Conservation (phyloP, 2,797 vertebrate species). For the Apodemus agrarius region DNA sequence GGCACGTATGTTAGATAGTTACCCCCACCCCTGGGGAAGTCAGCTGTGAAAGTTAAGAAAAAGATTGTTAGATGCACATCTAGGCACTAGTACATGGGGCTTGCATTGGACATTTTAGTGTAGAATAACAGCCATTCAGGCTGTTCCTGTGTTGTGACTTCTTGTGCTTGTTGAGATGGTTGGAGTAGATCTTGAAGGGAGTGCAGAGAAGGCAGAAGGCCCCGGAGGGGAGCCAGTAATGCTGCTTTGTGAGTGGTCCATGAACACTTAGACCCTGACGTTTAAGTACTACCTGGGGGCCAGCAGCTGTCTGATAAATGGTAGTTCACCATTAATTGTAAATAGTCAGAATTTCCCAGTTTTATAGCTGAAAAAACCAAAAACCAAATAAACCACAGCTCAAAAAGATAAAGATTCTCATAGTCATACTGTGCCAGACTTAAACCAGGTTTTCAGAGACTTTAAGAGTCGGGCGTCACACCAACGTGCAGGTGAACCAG, state of each 20-base stretch:
- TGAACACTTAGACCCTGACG: background rate
- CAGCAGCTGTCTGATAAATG: background rate
- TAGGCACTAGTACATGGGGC: background rate
- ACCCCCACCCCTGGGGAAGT: background rate
- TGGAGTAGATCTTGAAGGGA: background rate
- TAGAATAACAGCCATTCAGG: background rate
- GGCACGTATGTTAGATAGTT: rapidly evolving
- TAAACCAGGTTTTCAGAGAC: background rate
- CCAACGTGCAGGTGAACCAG: background rate
- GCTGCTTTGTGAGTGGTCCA: background rate
- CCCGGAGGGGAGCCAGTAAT: too few species aligned
- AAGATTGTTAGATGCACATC: rapidly evolving
- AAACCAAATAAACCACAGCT: too few species aligned
- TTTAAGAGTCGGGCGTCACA: background rate
- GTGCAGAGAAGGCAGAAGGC: background rate
- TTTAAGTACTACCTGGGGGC: rapidly evolving
- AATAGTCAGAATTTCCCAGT: background rate
- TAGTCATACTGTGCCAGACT: background rate
- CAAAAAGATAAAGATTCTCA: background rate
- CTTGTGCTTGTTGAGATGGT: background rate
- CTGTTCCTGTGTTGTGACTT: rapidly evolving
- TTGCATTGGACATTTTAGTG: background rate
- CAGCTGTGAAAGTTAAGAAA: background rate
- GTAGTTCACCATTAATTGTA: background rate
- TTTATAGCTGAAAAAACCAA: background rate